Evolutionary conservation across 2,888 invertebrate species (phyloP), one percentile per base, ranked within the genome.

Genomic region (Ephialtes manifestator): DNA sequence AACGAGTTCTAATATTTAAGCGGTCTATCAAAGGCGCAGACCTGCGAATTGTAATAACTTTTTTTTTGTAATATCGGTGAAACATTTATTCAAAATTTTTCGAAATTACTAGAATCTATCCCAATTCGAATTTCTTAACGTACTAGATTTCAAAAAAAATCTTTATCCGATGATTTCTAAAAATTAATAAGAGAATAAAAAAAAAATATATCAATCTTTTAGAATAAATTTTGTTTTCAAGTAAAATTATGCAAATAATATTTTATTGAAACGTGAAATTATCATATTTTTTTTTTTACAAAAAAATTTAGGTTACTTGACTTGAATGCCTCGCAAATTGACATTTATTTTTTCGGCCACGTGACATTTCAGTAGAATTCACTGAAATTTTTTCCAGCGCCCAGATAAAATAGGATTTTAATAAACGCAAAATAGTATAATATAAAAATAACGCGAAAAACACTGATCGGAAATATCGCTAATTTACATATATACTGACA

Each of bases 401-500:
- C 10, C 0, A 13, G 20, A 24, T 2, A 8, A 55, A 24, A 20
- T 1, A 24, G 24, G 20, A 13, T 0, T 15, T 55, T 55, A 24
- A 24, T 55, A 24, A 55, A 4, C 24, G 55, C 24, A 55, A 20
- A 55, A 0, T 24, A 20, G 24, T 55, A 24, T 20, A 15, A 24
- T 24, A 55, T 55, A 11, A 10, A 39, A 39, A 39, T 39, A 1
- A 39, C 39, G 20, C 24, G 55, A 55, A 55, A 48, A 20, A 55
- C 24, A 20, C 20, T 51, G n/a, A 18, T n/a, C 0, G 20, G 18
- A n/a, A 48, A 48, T 48, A 48, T n/a, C n/a, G 48, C n/a, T 51
- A 51, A n/a, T 39, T 39, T 51, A 51, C 8, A 51, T 51, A 51
- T 51, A 51, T 51, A 51, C n/a, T 51, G 51, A n/a, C 51, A 5